Evolutionary conservation across 23 tunicate species (phyloP).

Genomic region (Styela clava): DNA sequence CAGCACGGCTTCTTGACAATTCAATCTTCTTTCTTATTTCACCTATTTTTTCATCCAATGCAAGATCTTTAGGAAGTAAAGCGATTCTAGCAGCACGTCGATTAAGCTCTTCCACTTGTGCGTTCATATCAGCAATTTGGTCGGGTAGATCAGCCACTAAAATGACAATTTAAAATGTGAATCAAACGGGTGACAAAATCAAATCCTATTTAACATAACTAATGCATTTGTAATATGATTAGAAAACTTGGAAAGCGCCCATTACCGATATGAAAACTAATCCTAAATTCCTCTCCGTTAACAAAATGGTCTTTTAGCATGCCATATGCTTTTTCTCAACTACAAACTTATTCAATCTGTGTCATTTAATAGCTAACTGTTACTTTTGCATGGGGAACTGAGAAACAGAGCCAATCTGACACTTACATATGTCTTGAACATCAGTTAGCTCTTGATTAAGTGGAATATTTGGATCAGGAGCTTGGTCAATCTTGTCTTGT

Average conservation of each 20-base stretch:
- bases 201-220: too few species aligned
- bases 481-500: conserved; percentile 36
- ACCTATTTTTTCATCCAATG: conserved; percentile 37
- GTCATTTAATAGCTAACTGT: too few species aligned
- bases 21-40: conserved; percentile 58
- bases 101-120: not conserved
- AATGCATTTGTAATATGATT: too few species aligned
- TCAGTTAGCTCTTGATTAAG: conserved; percentile 26
- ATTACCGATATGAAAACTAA: too few species aligned
- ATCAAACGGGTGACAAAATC: too few species aligned
- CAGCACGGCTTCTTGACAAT: conserved; percentile 58
- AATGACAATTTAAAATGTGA: too few species aligned
- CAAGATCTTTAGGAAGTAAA: conserved; percentile 22
- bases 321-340: too few species aligned
- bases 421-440: conserved; percentile 38
- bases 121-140: not conserved
- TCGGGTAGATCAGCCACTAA: conserved; percentile 7
- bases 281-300: too few species aligned
- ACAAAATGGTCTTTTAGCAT: too few species aligned
- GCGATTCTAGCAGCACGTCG: conserved; percentile 6
- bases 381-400: too few species aligned
- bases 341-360: too few species aligned
- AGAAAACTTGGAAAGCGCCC: too few species aligned
- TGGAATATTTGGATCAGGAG: conserved; percentile 52
- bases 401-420: not conserved